Base-by-base conservation (phyloP, 2,113 vertebrate species). In the Nesoenas mayeri region DNA sequence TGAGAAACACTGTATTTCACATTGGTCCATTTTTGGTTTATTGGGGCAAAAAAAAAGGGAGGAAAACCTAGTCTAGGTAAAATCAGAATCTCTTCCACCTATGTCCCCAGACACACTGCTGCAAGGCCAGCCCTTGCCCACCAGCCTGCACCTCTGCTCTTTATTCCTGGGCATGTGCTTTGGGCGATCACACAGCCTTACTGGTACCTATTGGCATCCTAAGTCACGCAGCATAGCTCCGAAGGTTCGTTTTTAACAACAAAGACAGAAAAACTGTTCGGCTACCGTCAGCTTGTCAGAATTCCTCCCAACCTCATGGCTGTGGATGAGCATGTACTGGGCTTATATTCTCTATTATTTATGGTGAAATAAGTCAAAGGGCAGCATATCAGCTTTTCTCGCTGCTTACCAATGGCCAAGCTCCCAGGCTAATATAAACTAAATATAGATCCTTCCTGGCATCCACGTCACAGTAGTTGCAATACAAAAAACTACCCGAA, bases 161-260 rank as follows among this genome's bases (percentile, higher is more conserved):
- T 32, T 12, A 50, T 9, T 57, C 36, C 64, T 15, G 12, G 58
- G 15, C 9, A 8, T 24, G 32, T 10, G 1, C 22, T 56, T 14
- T 25, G 32, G 24, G 16, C 0, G 0, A 25, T 18, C 40, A 6
- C 29, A 4, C 20, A 28, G 53, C 38, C 44, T 47, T 9, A 1
- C 48, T 38, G 44, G 32, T 61, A 28, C n/a, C 31, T 28, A 10
- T 67, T 31, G 31, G 12, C 25, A 17, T 18, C 29, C 20, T 20
- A 13, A 56, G 25, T 2, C 38, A 3, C 1, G 18, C 18, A 50
- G 26, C 11, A 28, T 6, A 70, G 8, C 12, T 14, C 69, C 70
- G 36, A n/a, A 19, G 10, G 20, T 21, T 62, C 34, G 14, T 4
- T 60, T 19, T 66, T 12, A 28, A 60, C 4, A 34, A 6, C 16